Evolutionary conservation across 2,797 vertebrate species (phyloP).

Genomic region (Masticophis lateralis): DNA sequence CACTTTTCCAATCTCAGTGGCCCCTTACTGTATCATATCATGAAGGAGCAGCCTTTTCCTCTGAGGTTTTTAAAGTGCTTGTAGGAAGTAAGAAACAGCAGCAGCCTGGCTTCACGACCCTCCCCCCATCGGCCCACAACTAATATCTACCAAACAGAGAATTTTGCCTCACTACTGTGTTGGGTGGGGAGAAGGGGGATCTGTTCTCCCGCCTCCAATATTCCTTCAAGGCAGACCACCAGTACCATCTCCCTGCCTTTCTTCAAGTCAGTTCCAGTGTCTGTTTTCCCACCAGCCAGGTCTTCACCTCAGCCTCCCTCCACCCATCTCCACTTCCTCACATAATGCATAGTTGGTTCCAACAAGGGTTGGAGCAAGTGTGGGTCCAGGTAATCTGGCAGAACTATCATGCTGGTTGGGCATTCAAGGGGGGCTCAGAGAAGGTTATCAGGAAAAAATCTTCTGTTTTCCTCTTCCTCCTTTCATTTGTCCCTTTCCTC

Average conservation of each 20-base stretch:
- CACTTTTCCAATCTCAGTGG: not conserved
- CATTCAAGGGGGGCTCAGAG: not conserved
- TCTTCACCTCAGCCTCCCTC: not conserved
- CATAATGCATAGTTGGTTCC: not conserved
- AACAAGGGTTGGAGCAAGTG: not conserved
- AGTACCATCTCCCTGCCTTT: not conserved
- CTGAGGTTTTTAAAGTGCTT: not conserved
- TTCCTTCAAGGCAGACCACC: not conserved
- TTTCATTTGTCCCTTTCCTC: not conserved
- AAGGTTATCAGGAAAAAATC: not conserved
- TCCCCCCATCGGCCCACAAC: not conserved
- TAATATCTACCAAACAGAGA: not conserved
- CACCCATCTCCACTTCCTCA: not conserved
- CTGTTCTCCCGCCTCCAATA: not conserved
- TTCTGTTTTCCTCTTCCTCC: not conserved
- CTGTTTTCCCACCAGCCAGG: not conserved
- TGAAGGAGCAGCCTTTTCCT: not conserved
- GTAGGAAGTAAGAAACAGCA: not conserved
- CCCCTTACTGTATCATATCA: not conserved
- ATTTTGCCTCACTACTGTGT: not conserved
- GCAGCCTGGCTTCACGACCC: not conserved
- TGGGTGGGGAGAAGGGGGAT: not conserved
- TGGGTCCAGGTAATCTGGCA: not conserved
- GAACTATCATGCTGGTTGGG: not conserved
- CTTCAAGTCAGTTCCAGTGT: not conserved